Evolutionary conservation across 2,797 vertebrate species (phyloP).

Genomic region (Steatocranus sp.): DNA sequence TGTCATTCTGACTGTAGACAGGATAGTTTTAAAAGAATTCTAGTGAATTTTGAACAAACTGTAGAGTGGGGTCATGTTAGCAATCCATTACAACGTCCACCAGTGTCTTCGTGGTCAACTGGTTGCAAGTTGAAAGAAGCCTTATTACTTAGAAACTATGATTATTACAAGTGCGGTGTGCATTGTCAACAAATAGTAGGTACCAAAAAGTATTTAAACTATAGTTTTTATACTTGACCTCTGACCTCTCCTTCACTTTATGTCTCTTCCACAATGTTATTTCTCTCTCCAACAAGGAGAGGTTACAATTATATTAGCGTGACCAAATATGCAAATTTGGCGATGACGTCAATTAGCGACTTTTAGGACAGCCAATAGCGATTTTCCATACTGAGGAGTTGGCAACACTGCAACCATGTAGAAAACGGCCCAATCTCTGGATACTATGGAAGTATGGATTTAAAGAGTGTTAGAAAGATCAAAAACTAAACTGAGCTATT

Average conservation of each 20-base stretch:
- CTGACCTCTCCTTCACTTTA: background rate
- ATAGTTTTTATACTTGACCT: background rate
- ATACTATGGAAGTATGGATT: background rate
- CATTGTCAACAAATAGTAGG: background rate
- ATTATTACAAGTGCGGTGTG: background rate
- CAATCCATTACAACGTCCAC: background rate
- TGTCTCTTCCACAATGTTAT: no score
- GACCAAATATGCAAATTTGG: background rate
- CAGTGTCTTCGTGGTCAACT: background rate
- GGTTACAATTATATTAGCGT: background rate
- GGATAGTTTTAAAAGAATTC: background rate
- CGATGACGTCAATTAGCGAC: rapidly evolving
- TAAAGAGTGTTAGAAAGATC: background rate
- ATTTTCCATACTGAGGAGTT: no score
- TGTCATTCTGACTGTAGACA: background rate
- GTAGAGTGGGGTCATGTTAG: background rate
- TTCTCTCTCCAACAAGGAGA: rapidly evolving
- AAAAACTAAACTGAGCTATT: background rate
- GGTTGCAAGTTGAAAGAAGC: background rate
- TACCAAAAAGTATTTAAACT: background rate
- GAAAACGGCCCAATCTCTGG: background rate
- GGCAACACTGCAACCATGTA: background rate
- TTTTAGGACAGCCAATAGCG: no score
- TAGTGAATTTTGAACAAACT: background rate
- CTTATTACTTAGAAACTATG: background rate